Evolutionary conservation across 2,113 vertebrate species (phyloP).

Genomic region (Vombatus ursinus): DNA sequence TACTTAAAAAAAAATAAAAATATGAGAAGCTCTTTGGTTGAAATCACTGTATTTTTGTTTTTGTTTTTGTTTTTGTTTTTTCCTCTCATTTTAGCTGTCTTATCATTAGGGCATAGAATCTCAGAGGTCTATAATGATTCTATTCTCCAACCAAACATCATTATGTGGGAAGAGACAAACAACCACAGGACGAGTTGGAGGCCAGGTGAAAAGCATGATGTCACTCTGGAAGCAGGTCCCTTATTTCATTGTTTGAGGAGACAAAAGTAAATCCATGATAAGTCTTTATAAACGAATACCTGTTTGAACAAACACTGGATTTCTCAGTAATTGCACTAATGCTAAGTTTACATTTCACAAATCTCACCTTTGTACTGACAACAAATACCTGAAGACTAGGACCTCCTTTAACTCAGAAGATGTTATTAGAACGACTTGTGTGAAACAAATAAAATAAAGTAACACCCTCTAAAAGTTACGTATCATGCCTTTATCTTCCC

Average conservation of each 20-base stretch:
- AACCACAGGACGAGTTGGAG: background rate
- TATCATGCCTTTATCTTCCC: background rate
- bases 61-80: background rate
- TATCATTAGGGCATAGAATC: background rate
- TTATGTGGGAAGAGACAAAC: background rate
- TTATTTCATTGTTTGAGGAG: constrained; percentile 6
- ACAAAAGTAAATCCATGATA: background rate
- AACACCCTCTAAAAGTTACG: background rate
- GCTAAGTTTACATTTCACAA: constrained; percentile 38
- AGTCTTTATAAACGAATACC: background rate
- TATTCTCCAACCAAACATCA: background rate
- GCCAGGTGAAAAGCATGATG: background rate
- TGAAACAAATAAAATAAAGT: background rate
- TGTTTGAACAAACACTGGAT: constrained; percentile 33
- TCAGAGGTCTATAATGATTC: background rate
- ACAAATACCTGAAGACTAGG: background rate
- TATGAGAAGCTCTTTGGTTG: background rate
- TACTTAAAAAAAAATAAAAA: background rate
- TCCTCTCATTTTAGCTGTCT: background rate
- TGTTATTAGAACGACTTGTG: background rate
- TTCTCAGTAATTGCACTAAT: constrained; percentile 22
- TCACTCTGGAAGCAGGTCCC: background rate
- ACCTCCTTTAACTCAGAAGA: background rate
- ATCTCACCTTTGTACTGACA: background rate
- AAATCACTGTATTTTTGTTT: background rate